Conservation (phyloP, 2,888 invertebrate genomes). For the Azorinus chamasolen region DNA sequence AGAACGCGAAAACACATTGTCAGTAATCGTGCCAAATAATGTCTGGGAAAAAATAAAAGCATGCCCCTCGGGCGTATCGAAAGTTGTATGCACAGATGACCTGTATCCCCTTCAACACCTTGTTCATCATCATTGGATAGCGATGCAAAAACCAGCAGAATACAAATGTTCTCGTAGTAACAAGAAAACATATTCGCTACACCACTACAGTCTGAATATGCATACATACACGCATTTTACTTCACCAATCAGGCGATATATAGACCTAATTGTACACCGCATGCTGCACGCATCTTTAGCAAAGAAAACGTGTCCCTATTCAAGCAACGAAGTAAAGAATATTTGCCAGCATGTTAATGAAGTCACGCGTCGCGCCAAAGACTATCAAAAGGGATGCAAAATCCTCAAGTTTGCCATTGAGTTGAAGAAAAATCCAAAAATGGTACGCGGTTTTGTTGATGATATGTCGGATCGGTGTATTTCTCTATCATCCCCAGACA, state of each 20-base stretch:
- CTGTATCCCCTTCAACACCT: conserved; percentile 56
- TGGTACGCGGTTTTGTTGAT: conserved; percentile 59
- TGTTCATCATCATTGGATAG: conserved; percentile 63
- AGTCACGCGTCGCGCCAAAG: conserved; percentile 60
- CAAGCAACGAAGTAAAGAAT: conserved; percentile 54
- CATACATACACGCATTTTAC: conserved; percentile 68
- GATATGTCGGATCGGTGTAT: conserved; percentile 57
- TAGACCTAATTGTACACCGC: conserved; percentile 64
- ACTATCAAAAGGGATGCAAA: conserved; percentile 62
- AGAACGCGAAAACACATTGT: conserved; percentile 1
- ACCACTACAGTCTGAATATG: conserved; percentile 67
- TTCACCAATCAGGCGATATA: conserved; percentile 66
- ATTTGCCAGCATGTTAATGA: conserved; percentile 66
- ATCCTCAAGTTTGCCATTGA: conserved; percentile 57
- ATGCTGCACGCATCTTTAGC: conserved; percentile 63
- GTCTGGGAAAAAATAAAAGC: conserved; percentile 27
- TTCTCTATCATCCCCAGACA: conserved; percentile 60
- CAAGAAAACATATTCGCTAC: conserved; percentile 21
- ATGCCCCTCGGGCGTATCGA: conserved; percentile 3
- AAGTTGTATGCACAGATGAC: conserved; percentile 55
- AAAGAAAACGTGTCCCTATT: conserved; percentile 55
- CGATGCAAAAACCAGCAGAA: conserved; percentile 59
- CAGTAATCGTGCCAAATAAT: conserved; percentile 13
- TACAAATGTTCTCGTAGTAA: conserved; percentile 61
- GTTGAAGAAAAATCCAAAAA: conserved; percentile 52